These are phyloP conservation scores for Otocyon megalotis DNA, from an alignment of 2,113 vertebrate species.

Conservation along the genomic window DNA sequence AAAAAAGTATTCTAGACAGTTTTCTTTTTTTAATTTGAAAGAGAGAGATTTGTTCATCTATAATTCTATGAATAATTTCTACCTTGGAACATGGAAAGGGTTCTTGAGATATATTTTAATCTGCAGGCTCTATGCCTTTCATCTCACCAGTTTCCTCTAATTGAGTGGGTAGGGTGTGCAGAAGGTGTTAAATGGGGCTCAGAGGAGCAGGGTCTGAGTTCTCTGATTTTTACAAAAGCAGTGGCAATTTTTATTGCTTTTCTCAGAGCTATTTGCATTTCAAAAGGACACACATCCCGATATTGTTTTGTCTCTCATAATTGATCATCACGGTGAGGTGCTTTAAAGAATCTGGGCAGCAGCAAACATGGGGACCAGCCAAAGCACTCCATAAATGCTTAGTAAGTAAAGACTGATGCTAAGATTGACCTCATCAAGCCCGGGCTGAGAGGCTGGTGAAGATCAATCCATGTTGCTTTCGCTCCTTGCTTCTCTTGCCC, in stretches of 20 bases:
- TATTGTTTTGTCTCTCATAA: not conserved
- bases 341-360: not conserved
- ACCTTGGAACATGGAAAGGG: not conserved
- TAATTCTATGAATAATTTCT: constrained; percentile 16
- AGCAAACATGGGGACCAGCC: not conserved
- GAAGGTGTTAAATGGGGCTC: not conserved
- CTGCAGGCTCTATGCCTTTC: not conserved
- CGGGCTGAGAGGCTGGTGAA: not conserved
- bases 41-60: not conserved
- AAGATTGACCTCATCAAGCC: not conserved
- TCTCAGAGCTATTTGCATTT: constrained; percentile 24
- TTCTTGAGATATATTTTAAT: not conserved
- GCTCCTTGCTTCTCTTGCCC: not conserved
- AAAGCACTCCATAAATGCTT: not conserved
- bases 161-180: not conserved
- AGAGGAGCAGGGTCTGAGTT: not conserved
- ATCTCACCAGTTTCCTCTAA: not conserved
- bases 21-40: constrained; percentile 24
- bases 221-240: constrained; percentile 9
- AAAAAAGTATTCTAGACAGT: not conserved
- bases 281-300: not conserved
- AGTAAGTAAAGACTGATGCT: not conserved
- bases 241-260: not conserved
- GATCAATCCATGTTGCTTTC: not conserved
- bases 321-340: not conserved